Percentiles rank a stretch among this genome's conserved stretches.
phyloP scores from a whole-genome alignment of 2,113 vertebrate species.

The Salvator merianae region DNA sequence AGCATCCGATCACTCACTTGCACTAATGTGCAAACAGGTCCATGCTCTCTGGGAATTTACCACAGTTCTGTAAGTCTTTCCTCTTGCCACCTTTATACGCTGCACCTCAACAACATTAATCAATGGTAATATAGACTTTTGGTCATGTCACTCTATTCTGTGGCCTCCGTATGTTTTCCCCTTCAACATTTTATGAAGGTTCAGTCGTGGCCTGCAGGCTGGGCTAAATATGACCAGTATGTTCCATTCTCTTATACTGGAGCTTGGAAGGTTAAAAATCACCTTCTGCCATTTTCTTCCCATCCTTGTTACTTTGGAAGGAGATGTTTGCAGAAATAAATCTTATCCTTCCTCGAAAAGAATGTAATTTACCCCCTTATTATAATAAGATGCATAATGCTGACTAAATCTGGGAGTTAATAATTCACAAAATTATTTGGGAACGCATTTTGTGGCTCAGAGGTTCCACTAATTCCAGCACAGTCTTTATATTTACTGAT shows the following conservation, averaged over 20 bases:
- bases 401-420: conserved; percentile 67
- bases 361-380: conserved; percentile 60
- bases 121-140: neutral
- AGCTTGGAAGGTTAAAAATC: neutral
- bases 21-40: too few relatives aligned
- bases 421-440: conserved; percentile 72
- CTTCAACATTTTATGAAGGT: neutral
- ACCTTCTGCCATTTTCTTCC: neutral
- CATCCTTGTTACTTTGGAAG: neutral
- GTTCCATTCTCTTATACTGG: neutral
- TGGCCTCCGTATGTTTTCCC: neutral
- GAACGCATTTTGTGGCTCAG: conserved; percentile 63
- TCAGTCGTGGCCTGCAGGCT: neutral
- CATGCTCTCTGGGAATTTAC: neutral
- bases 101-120: neutral
- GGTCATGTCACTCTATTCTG: neutral
- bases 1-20: too few relatives aligned
- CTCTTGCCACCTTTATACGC: neutral
- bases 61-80: neutral
- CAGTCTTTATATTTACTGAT: conserved; percentile 68
- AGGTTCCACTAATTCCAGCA: conserved; percentile 59
- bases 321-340: conserved; percentile 50
- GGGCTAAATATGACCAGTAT: neutral
- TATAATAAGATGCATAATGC: conserved; percentile 62
- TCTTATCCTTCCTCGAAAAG: conserved; percentile 51